Evolutionary conservation across 1,140 invertebrate genomes (phyloP), one percentile per base, ranked within the genome.

Genomic region (Drosophila tristis): DNA sequence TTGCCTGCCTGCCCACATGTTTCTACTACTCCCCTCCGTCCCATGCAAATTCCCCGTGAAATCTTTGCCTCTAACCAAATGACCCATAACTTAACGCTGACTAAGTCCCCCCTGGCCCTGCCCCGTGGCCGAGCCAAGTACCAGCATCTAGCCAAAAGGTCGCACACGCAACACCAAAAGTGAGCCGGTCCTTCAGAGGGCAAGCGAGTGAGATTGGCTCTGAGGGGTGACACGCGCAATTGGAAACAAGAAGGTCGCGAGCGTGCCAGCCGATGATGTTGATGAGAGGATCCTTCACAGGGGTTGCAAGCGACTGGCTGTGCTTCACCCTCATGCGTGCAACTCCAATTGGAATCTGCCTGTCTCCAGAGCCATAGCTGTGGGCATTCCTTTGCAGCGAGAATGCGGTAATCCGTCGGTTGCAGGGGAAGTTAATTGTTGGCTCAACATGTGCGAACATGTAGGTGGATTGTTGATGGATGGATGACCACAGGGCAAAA

Each of bases 91-190:
- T 78, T 51, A 48, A 42, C 15, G 29, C 48, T 31, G 43, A 66
- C 58, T 61, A 59, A 78, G 71, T 78, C 78, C 39, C 42, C 9
- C 45, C 60, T 26, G 25, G 35, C 29, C 35, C 35, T 13, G 35
- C 11, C 35, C 35, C 13, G 11, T 39, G 35, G 16, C 57, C 29
- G 57, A 58, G 60, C 59, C 20, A 16, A 66, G 76, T 85, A 90
- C 85, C 85, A 90, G 85, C 85, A 90, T 90, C 61, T 70, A 44
- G 67, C 85, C 85, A 90, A 90, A 90, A 90, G 85, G 85, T 90
- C 85, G 59, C 58, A 60, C 80, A 58, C 64, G 45, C 61, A 65
- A 61, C 43, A 49, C 25, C 44, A 11, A 23, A 62, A 70, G 39
- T 35, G 49, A 53, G 78, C 54, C 75, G 60, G 62, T 59, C 63